Percentiles rank a stretch among this genome's conserved stretches.
These are phyloP conservation scores for Echinarachnius parma DNA, from an alignment of 53 echinoderm and acorn worm species.

Conservation along the genomic window DNA sequence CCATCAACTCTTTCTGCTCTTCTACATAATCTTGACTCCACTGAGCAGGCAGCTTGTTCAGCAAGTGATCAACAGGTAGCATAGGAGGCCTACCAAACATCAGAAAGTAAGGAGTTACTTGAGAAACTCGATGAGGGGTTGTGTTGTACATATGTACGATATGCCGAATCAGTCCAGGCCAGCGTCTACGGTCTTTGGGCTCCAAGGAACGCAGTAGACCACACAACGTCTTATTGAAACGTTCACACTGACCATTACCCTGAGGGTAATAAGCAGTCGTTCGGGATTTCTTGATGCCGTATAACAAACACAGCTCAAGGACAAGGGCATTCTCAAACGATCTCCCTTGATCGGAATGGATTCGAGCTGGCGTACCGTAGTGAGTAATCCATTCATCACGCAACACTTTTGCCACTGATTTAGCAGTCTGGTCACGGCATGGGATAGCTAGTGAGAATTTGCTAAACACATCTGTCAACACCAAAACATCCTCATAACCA, in stretches of 20 bases:
- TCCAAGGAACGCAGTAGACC: conserved; percentile 37
- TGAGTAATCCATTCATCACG: conserved; percentile 43
- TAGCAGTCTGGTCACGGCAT: conserved; percentile 44
- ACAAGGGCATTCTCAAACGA: conserved; percentile 37
- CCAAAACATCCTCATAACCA: conserved; percentile 49
- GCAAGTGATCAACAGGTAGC: conserved; percentile 37
- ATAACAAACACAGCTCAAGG: conserved; percentile 29
- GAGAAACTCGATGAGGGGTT: conserved; percentile 7
- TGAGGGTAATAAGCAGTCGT: conserved; percentile 50
- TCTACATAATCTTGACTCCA: conserved; percentile 40
- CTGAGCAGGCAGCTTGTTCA: conserved; percentile 10
- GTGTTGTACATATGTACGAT: conserved; percentile 48
- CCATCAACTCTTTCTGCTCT: conserved; percentile 25
- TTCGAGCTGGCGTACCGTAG: conserved; percentile 20
- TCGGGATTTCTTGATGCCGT: conserved; percentile 33
- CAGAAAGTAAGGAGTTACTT: conserved; percentile 20
- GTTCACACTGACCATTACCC: conserved; percentile 42
- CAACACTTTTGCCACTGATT: conserved; percentile 16
- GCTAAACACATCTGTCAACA: conserved; percentile 52
- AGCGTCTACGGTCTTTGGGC: not conserved
- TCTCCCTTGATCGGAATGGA: conserved; percentile 43
- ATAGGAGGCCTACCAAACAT: conserved; percentile 37
- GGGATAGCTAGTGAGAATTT: conserved; percentile 50
- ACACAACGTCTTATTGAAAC: conserved; percentile 51
- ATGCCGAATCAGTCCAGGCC: conserved; percentile 38